Percentiles rank a stretch among this genome's conserved stretches.
Evolutionary conservation across 2,113 vertebrate species (phyloP).

Genomic region (Nerophis ophidion): DNA sequence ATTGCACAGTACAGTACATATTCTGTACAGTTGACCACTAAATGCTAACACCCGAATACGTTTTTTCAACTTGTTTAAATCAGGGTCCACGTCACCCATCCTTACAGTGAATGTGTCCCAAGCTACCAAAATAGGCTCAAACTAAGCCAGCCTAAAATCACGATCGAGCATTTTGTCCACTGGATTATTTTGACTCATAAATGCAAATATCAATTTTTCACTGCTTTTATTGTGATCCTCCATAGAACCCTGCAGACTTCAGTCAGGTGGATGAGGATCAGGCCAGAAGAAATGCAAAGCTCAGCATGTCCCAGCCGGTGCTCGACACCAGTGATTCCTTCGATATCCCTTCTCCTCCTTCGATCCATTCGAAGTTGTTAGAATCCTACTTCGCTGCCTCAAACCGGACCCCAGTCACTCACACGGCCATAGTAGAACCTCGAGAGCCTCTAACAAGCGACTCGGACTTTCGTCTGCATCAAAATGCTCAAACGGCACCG

Average conservation of each 20-base stretch:
- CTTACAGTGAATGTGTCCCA: too few relatives aligned
- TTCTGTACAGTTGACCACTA: too few relatives aligned
- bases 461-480: accelerated
- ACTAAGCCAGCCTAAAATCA: too few relatives aligned
- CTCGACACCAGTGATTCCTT: slow-evolving; percentile 32
- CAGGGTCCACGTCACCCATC: too few relatives aligned
- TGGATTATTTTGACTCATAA: too few relatives aligned
- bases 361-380: slow-evolving; percentile 12
- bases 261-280: slow-evolving; percentile 12
- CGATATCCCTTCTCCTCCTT: slow-evolving; percentile 51
- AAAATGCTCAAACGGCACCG: slow-evolving; percentile 8
- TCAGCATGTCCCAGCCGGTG: slow-evolving; percentile 52
- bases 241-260: slow-evolving; percentile 22
- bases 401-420: not conserved
- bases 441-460: not conserved
- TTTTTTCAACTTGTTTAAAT: too few relatives aligned
- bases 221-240: not conserved
- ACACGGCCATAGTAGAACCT: not conserved
- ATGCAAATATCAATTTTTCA: not conserved
- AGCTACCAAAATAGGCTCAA: too few relatives aligned
- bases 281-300: not conserved
- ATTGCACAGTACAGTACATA: too few relatives aligned
- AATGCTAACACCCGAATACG: too few relatives aligned
- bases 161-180: too few relatives aligned
- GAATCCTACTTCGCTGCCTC: not conserved